Conservation (phyloP, 2,888 invertebrate genomes). For the Parnassius mnemosyne region DNA sequence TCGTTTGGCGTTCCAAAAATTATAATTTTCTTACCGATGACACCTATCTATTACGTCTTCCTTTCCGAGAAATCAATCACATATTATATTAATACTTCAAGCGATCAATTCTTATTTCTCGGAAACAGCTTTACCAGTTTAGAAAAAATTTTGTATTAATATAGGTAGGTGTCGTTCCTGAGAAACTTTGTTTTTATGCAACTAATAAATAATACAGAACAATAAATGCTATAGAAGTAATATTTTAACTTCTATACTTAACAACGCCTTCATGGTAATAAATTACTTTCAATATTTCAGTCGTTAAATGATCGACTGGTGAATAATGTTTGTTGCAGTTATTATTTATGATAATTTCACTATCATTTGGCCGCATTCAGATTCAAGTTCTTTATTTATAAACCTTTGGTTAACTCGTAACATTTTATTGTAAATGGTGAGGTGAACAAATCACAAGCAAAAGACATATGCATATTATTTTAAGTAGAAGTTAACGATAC, state of each 20-base stretch:
- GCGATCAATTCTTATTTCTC: too few relatives aligned
- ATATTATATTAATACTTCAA: too few relatives aligned
- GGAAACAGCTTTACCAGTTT: too few relatives aligned
- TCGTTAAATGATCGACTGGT: slow-evolving; percentile 24
- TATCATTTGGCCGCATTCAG: slow-evolving; percentile 26
- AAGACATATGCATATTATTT: slow-evolving; percentile 18
- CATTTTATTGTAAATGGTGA: slow-evolving; percentile 20
- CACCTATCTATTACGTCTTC: too few relatives aligned
- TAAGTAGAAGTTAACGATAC: not conserved
- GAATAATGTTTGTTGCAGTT: slow-evolving; percentile 23
- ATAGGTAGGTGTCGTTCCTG: too few relatives aligned
- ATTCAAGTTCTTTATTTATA: slow-evolving; percentile 24
- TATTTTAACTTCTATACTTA: slow-evolving; percentile 15
- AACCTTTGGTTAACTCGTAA: slow-evolving; percentile 13
- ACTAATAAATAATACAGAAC: too few relatives aligned
- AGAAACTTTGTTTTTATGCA: too few relatives aligned
- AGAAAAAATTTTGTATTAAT: too few relatives aligned
- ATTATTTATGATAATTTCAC: slow-evolving; percentile 28
- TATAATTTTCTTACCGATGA: too few relatives aligned
- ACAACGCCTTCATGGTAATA: slow-evolving; percentile 17
- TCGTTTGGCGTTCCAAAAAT: too few relatives aligned
- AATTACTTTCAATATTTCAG: slow-evolving; percentile 25
- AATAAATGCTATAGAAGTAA: too few relatives aligned
- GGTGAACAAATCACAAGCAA: slow-evolving; percentile 14
- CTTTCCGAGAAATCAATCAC: too few relatives aligned